Evolutionary conservation across 1,140 invertebrate genomes (phyloP).

Genomic region (Nautilus pompilius): DNA sequence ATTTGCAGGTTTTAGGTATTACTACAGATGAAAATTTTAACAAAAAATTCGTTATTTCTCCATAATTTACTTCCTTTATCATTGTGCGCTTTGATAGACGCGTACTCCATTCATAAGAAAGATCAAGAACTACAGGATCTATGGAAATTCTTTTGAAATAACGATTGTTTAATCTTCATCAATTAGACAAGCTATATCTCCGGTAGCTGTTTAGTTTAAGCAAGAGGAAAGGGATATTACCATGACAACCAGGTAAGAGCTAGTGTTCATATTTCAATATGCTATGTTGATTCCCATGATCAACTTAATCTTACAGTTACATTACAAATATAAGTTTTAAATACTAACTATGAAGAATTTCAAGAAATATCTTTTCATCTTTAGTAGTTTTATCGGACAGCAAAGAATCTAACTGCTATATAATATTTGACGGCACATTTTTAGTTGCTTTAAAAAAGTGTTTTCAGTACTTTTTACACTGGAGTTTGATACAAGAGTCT

Average conservation of each 20-base stretch:
- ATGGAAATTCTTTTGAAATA: background rate
- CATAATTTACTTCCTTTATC: background rate
- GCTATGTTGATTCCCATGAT: background rate
- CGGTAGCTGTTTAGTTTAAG: background rate
- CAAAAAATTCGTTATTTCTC: background rate
- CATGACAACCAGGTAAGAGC: slow-evolving; percentile 4
- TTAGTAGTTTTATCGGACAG: background rate
- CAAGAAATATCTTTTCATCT: background rate
- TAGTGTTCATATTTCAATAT: background rate
- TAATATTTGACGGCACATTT: background rate
- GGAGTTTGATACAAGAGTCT: too few species aligned
- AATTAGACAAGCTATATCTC: background rate
- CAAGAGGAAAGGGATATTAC: background rate
- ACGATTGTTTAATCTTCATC: background rate
- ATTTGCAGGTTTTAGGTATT: background rate
- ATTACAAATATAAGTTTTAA: background rate
- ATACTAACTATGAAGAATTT: background rate
- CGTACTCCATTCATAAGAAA: background rate
- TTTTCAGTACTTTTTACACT: too few species aligned
- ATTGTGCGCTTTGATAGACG: background rate
- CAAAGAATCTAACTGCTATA: background rate
- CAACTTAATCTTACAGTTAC: background rate
- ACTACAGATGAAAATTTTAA: slow-evolving; percentile 2
- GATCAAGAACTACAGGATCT: background rate
- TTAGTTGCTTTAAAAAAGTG: too few species aligned